phyloP scores from a whole-genome alignment of 2,113 vertebrate species.

The Dipodomys ordii region DNA sequence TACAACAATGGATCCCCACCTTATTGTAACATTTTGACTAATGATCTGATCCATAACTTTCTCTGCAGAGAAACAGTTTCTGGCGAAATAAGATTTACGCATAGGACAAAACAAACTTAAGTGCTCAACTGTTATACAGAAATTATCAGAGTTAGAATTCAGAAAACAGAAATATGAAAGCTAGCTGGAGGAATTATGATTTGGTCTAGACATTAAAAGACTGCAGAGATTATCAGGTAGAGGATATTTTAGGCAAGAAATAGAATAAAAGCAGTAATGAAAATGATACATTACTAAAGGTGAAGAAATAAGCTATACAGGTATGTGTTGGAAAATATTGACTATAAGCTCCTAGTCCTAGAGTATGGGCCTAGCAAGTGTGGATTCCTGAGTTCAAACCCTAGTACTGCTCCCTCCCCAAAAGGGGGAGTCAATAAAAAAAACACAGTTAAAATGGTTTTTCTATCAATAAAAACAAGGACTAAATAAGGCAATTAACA shows the following conservation, averaged over 20 bases:
- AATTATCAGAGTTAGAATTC: neutral
- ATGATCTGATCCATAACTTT: neutral
- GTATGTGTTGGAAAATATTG: neutral
- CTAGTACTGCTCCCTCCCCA: too few relatives aligned
- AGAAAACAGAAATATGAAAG: neutral
- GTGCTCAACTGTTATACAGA: neutral
- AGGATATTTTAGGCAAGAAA: neutral
- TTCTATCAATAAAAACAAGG: neutral
- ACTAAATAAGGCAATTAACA: slow-evolving; percentile 17
- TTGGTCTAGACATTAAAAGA: neutral
- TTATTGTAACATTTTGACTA: neutral
- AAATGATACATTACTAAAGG: neutral
- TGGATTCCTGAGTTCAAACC: too few relatives aligned
- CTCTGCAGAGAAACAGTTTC: neutral
- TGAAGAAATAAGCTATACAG: neutral
- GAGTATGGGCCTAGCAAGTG: too few relatives aligned
- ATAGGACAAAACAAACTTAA: slow-evolving; percentile 10
- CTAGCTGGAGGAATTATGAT: neutral
- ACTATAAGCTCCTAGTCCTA: neutral
- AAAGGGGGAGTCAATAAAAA: neutral
- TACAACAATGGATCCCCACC: neutral
- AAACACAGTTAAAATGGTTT: slow-evolving; percentile 11
- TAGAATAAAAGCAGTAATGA: neutral
- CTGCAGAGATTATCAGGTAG: neutral
- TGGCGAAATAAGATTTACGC: slow-evolving; percentile 40